Evolutionary conservation across 2,113 vertebrate genomes (phyloP).

Genomic region (Syrmaticus mikado): DNA sequence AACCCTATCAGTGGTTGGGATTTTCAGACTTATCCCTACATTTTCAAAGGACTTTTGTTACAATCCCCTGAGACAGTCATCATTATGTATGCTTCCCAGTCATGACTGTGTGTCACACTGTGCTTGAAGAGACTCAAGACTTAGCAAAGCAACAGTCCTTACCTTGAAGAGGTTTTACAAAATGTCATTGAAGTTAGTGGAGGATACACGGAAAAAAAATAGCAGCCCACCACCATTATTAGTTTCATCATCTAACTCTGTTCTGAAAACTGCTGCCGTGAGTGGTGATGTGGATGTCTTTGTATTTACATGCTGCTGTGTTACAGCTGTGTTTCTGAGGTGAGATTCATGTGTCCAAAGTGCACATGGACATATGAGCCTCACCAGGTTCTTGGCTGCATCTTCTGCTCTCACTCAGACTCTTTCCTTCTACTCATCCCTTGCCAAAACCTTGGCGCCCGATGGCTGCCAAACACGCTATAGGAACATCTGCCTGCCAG

Average conservation of each 20-base stretch:
- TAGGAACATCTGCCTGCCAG: slow-evolving; percentile 17
- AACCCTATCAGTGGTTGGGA: not conserved
- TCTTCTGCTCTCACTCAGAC: not conserved
- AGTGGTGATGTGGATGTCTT: not conserved
- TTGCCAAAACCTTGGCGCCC: not conserved
- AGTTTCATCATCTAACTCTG: not conserved
- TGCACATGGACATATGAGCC: not conserved
- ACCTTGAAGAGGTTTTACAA: not conserved
- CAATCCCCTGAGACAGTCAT: not conserved
- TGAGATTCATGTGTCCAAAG: not conserved
- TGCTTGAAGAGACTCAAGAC: not conserved
- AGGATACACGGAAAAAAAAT: not conserved
- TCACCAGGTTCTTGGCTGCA: not conserved
- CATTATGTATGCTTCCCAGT: not conserved
- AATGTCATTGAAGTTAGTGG: not conserved
- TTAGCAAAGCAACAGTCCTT: not conserved
- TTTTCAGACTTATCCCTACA: not conserved
- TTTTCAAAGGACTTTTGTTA: not conserved
- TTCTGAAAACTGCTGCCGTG: not conserved
- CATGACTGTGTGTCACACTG: not conserved
- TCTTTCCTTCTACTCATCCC: not conserved
- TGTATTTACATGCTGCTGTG: too few species aligned
- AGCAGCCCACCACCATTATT: too few species aligned
- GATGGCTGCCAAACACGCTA: not conserved
- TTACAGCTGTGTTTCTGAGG: not conserved